Conservation (phyloP, 2,113 vertebrate genomes). For the Serinus canaria region DNA sequence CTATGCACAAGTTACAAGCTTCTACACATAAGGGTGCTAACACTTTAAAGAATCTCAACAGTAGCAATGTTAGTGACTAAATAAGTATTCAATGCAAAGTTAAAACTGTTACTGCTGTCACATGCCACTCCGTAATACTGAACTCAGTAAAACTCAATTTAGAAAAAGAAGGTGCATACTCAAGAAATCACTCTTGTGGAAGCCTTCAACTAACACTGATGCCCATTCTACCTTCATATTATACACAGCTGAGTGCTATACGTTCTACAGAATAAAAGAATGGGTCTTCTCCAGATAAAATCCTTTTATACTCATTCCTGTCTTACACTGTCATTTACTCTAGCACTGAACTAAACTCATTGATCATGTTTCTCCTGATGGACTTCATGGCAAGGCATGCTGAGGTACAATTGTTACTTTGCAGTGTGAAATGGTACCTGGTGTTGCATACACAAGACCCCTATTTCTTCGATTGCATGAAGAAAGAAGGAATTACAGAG, state of each 20-base stretch:
- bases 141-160: neutral
- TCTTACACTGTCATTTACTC: neutral
- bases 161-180: neutral
- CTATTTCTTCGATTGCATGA: neutral
- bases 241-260: neutral
- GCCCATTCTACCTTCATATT: neutral
- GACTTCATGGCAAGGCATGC: neutral
- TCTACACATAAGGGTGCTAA: neutral
- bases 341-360: neutral
- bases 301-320: neutral
- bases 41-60: neutral
- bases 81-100: neutral
- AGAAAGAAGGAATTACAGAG: neutral
- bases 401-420: neutral
- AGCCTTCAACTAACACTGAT: neutral
- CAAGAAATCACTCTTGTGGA: neutral
- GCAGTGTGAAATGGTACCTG: neutral
- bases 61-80: neutral
- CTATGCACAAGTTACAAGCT: neutral
- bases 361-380: neutral
- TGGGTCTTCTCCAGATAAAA: neutral
- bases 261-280: neutral
- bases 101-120: neutral
- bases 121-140: neutral
- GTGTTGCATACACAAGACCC: neutral